phyloP scores from a whole-genome alignment of 1,140 invertebrate species.

The Archivesica marissinica region DNA sequence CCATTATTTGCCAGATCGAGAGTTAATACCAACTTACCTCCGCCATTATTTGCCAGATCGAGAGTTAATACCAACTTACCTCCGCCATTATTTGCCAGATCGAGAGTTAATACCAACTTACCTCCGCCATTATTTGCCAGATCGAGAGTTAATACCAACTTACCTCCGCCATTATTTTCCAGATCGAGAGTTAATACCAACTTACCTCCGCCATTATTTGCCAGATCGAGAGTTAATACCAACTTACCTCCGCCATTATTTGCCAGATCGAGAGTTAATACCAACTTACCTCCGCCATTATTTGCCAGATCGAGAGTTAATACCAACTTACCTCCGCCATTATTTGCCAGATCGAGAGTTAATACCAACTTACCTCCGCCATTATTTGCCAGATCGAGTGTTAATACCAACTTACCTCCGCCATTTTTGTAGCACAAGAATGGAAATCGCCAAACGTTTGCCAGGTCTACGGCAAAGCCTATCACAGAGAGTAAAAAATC shows the following conservation, averaged over 20 bases:
- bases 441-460: conserved; percentile 91
- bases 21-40: not conserved
- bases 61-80: not conserved
- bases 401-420: conserved; percentile 69
- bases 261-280: not conserved
- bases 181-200: not conserved
- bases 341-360: not conserved
- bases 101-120: not conserved
- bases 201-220: not conserved
- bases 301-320: not conserved
- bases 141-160: not conserved
- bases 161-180: not conserved
- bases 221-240: not conserved
- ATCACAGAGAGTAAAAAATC: conserved; percentile 94
- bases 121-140: not conserved
- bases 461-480: conserved; percentile 93
- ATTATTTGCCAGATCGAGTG: not conserved
- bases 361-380: not conserved
- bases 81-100: not conserved
- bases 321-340: not conserved
- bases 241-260: not conserved
- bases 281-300: not conserved
- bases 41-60: not conserved
- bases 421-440: conserved; percentile 81
- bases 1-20: not conserved